Evolutionary conservation across 2,113 vertebrate genomes (phyloP).

Genomic region (Eurypyga helias): DNA sequence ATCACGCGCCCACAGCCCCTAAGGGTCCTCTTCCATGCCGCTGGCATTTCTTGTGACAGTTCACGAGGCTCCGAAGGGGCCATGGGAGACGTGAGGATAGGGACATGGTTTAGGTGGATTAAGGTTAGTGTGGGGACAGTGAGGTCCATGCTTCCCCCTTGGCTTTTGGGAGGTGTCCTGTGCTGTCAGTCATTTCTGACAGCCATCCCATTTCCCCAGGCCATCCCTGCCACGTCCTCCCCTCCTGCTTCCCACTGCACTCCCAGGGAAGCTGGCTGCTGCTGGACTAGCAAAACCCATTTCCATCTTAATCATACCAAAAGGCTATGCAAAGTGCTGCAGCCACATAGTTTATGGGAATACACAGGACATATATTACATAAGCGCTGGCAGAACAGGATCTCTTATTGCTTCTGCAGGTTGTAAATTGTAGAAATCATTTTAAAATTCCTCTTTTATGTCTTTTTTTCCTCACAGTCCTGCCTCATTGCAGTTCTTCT

Average conservation of each 20-base stretch:
- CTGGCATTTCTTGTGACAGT: neutral
- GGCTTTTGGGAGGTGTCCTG: neutral
- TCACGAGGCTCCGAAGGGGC: accelerated
- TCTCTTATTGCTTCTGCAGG: neutral
- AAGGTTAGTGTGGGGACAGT: too few relatives aligned
- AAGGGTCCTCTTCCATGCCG: neutral
- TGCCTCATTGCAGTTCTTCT: neutral
- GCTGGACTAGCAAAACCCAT: neutral
- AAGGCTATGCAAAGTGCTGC: neutral
- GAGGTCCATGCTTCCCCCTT: accelerated
- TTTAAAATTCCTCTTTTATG: neutral
- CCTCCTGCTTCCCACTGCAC: accelerated
- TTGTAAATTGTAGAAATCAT: neutral
- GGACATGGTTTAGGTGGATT: neutral
- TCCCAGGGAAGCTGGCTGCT: neutral
- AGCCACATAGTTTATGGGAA: neutral
- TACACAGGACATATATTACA: neutral
- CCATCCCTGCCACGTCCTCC: neutral
- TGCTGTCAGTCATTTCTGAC: accelerated
- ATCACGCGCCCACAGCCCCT: neutral
- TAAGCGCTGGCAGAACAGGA: neutral
- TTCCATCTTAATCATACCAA: neutral
- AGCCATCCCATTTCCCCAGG: neutral
- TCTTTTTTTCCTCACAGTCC: neutral
- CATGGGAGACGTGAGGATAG: accelerated